Percentiles rank a stretch among this genome's conserved stretches.
These are phyloP conservation scores for Aphodius granarius DNA, from an alignment of 2,888 invertebrate species.

Conservation along the genomic window DNA sequence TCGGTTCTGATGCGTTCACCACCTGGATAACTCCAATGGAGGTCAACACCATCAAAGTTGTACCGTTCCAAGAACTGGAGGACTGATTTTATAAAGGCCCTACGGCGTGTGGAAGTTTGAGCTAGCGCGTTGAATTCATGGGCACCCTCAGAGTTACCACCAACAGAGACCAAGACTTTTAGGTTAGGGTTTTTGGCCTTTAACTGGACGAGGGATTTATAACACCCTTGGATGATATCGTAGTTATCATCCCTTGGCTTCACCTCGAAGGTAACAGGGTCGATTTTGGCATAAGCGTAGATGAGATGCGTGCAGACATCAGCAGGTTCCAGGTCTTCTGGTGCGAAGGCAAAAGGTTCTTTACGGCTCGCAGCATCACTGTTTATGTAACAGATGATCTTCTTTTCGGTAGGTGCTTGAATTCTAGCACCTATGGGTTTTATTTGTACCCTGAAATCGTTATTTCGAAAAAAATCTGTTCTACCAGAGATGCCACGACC, in stretches of 20 bases:
- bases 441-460: not conserved
- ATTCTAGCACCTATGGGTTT: not conserved
- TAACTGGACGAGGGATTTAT: conserved; percentile 68
- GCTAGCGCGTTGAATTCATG: conserved; percentile 67
- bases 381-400: conserved; percentile 71
- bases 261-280: conserved; percentile 65
- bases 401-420: conserved; percentile 13
- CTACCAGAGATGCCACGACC: not conserved
- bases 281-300: conserved; percentile 72
- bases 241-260: conserved; percentile 69
- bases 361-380: conserved; percentile 68
- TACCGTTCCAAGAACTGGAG: conserved; percentile 66
- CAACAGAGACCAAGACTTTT: conserved; percentile 73
- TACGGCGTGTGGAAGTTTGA: conserved; percentile 57
- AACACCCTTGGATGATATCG: conserved; percentile 75
- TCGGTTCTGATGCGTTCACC: conserved; percentile 36
- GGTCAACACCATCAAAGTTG: conserved; percentile 79
- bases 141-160: conserved; percentile 66
- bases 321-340: conserved; percentile 60
- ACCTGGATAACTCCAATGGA: conserved; percentile 73
- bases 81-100: conserved; percentile 66
- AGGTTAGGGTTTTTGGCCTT: conserved; percentile 68
- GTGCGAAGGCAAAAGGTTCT: conserved; percentile 67
- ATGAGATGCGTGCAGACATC: conserved; percentile 73
- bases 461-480: conserved; percentile 4